phyloP scores from a whole-genome alignment of 2,888 invertebrate genomes.

The Plebejus melissa region DNA sequence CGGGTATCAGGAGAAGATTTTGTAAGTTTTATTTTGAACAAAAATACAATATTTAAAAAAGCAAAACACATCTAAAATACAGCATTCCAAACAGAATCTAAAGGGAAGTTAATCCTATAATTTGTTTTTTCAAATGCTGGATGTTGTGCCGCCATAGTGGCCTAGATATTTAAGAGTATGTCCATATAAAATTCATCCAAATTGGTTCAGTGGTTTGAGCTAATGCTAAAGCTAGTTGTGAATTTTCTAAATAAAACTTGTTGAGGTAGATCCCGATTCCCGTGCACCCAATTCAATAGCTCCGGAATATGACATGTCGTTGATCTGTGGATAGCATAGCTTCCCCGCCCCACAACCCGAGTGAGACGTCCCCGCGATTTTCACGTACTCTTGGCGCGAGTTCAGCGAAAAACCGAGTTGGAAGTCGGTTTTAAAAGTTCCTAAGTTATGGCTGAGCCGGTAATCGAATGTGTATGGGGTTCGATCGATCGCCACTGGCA shows the following conservation, averaged over 20 bases:
- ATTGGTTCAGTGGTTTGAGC: neutral
- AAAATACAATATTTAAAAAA: too few relatives aligned
- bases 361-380: constrained; percentile 38
- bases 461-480: constrained; percentile 39
- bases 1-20: neutral
- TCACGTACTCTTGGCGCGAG: constrained; percentile 42
- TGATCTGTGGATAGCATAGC: constrained; percentile 28
- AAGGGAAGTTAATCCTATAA: neutral
- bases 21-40: neutral
- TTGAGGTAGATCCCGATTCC: neutral
- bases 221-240: neutral
- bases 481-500: constrained; percentile 32
- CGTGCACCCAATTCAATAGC: constrained; percentile 14
- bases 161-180: neutral
- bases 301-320: constrained; percentile 22
- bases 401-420: constrained; percentile 40
- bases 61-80: too few relatives aligned
- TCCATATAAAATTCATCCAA: neutral
- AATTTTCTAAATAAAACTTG: neutral
- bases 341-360: constrained; percentile 35
- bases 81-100: too few relatives aligned
- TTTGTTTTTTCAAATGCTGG: neutral
- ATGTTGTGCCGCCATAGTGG: neutral
- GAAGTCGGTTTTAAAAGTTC: constrained; percentile 40
- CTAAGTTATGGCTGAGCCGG: constrained; percentile 41